Base-by-base conservation (phyloP, 1,140 invertebrate species). In the Drosophila gunungcola region DNA sequence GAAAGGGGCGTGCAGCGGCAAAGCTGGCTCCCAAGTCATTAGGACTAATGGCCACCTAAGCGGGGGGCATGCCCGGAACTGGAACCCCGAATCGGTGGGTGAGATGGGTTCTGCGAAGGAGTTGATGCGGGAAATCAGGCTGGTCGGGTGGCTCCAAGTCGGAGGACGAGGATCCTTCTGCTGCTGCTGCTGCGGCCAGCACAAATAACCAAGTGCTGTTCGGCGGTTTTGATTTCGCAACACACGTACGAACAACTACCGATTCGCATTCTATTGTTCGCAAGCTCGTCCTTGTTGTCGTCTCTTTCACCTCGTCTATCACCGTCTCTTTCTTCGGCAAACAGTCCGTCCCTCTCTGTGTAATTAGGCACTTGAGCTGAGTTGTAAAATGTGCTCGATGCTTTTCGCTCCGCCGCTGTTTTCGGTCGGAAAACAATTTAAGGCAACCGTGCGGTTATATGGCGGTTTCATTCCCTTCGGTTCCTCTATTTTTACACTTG, bases 281-380 rank as follows among this genome's bases (percentile, higher is more conserved):
- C 56, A 60, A 60, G 55, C 67, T 86, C 63, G 46, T 45, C 80
- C 56, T 78, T 85, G 72, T 75, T n/a, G 25, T 41, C 42, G 29
- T 45, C 49, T 60, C 48, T 46, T 49, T 73, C 29, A 39, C 68
- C 38, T 36, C n/a, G 49, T 45, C 46, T 34, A 32, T 51, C 3
- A 36, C 39, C 36, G 7, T 25, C 32, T 39, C 53, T 41, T 5
- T 52, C 13, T n/a, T 12, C n/a, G 45, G 27, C 55, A 16, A 13
- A n/a, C 29, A 13, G 32, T 7, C 12, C 55, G 42, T 51, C 46
- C 6, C 27, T 36, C n/a, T 29, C 13, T 67, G 78, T 81, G 79
- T 83, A 86, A 86, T 86, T 86, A 82, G 88, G 83, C 83, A 86
- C 83, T 86, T 88, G 65, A 88, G 79, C 79, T 73, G 83, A 76